Evolutionary conservation across 2,797 vertebrate genomes (phyloP).

Genomic region (Syngnathus acus): DNA sequence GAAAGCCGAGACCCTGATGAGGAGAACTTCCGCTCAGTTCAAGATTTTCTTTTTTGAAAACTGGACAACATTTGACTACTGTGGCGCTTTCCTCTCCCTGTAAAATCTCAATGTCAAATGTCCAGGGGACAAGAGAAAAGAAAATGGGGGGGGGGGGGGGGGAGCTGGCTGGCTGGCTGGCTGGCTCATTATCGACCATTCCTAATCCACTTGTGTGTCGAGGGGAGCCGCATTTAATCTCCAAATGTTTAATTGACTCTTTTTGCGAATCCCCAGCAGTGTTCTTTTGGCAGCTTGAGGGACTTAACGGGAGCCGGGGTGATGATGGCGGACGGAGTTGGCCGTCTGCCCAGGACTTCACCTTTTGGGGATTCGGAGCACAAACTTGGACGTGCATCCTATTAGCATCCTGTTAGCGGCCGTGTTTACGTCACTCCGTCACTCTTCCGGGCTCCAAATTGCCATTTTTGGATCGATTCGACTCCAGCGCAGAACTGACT

Average conservation of each 20-base stretch:
- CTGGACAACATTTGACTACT: background rate
- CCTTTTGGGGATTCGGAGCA: constrained; percentile 27
- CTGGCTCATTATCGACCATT: constrained; percentile 36
- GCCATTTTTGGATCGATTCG: background rate
- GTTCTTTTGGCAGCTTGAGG: constrained; percentile 5
- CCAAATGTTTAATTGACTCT: constrained; percentile 54
- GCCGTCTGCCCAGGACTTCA: constrained; percentile 36
- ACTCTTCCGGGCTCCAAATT: background rate
- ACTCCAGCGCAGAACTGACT: background rate
- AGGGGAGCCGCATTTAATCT: constrained; percentile 52
- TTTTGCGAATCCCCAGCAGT: constrained; percentile 49
- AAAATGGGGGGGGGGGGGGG: no score
- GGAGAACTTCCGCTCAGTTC: background rate
- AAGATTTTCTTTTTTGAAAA: no score
- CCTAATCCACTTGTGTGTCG: constrained; percentile 51
- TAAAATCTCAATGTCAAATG: constrained; percentile 5
- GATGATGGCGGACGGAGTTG: constrained; percentile 35
- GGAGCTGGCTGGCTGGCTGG: no score
- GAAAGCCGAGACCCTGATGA: background rate
- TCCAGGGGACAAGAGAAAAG: background rate
- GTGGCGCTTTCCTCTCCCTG: background rate
- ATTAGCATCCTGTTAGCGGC: background rate
- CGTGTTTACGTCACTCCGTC: background rate
- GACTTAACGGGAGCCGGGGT: constrained; percentile 19
- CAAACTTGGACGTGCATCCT: constrained; percentile 27